These are phyloP conservation scores for Galleria mellonella DNA, from an alignment of 1,140 invertebrate genomes.

Conservation along the genomic window DNA sequence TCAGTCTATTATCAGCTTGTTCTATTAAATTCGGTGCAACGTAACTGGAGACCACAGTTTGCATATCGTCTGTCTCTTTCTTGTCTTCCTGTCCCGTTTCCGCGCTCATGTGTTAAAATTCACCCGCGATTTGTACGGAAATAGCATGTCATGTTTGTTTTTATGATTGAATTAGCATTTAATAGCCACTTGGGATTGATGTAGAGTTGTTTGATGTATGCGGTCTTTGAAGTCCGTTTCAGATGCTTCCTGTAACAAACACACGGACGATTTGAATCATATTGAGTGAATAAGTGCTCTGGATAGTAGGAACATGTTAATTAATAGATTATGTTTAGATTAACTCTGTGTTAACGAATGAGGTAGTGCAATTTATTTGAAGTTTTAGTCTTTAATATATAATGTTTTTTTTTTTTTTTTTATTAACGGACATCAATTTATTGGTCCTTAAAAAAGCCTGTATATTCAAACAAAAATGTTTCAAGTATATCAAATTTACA, in stretches of 20 bases:
- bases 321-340: no score
- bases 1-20: slow-evolving; percentile 32
- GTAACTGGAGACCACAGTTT: slow-evolving; percentile 51
- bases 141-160: slow-evolving; percentile 64
- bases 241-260: slow-evolving; percentile 62
- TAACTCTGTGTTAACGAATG: no score
- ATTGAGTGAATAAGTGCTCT: slow-evolving; percentile 38
- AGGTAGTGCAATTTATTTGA: no score
- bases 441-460: no score
- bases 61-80: slow-evolving; percentile 43
- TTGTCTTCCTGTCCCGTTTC: slow-evolving; percentile 25
- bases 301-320: neutral
- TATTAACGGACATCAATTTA: no score
- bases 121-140: slow-evolving; percentile 42
- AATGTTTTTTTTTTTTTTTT: no score
- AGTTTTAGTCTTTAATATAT: no score
- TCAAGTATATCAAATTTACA: no score
- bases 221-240: slow-evolving; percentile 39
- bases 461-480: no score
- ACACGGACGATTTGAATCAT: slow-evolving; percentile 38
- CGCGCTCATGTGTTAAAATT: slow-evolving; percentile 55
- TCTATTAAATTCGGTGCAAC: slow-evolving; percentile 37
- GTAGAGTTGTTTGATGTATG: slow-evolving; percentile 47
- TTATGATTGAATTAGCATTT: slow-evolving; percentile 64
- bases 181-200: slow-evolving; percentile 46